Conservation (phyloP, 2,888 invertebrate species). For the Caenorhabditis afra region DNA sequence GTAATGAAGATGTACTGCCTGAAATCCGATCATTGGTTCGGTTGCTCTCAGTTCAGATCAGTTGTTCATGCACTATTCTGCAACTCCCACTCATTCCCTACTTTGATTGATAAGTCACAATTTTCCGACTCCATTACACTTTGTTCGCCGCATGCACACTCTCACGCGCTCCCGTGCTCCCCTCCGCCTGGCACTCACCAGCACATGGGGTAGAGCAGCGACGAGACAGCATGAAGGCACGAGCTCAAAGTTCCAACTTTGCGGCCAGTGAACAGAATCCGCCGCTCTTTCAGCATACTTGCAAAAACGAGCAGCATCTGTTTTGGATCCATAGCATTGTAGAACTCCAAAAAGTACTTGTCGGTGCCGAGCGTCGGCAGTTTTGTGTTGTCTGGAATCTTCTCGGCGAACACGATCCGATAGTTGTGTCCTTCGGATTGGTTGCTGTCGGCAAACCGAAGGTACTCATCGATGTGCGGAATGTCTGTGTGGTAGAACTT, state of each 20-base stretch:
- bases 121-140: background rate
- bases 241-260: conserved; percentile 92
- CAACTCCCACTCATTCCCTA: background rate
- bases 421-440: conserved; percentile 39
- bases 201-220: conserved; percentile 96
- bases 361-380: conserved; percentile 96
- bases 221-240: conserved; percentile 90
- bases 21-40: conserved; percentile 28
- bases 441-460: conserved; percentile 43
- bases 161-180: background rate
- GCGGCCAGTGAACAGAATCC: conserved; percentile 93
- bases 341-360: conserved; percentile 96
- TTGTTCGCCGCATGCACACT: background rate
- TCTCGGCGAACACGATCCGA: conserved; percentile 38
- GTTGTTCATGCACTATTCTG: background rate
- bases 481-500: conserved; percentile 78
- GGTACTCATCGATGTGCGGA: conserved; percentile 72
- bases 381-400: conserved; percentile 87
- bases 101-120: background rate
- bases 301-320: conserved; percentile 91
- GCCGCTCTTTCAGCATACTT: conserved; percentile 92
- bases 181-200: conserved; percentile 84
- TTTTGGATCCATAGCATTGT: conserved; percentile 93
- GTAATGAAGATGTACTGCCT: conserved; percentile 73
- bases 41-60: background rate